These are phyloP conservation scores for Pseudorasbora parva DNA, from an alignment of 2,113 vertebrate genomes.

Conservation along the genomic window DNA sequence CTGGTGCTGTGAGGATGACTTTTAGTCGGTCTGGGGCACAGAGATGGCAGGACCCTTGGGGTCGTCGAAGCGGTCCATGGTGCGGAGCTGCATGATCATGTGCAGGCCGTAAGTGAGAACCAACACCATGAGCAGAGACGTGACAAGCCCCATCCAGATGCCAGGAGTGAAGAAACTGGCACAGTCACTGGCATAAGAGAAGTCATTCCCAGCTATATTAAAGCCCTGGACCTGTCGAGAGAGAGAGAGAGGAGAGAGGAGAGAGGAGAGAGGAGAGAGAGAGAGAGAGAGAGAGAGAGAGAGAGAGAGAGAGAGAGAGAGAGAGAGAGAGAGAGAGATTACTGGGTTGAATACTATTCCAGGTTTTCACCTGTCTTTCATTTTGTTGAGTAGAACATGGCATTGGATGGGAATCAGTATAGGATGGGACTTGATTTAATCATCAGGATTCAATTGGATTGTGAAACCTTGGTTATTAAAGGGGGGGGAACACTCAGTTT, in stretches of 20 bases:
- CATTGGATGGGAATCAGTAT: not conserved
- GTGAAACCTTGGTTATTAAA: too few relatives aligned
- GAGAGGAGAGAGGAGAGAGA: too few relatives aligned
- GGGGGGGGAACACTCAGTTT: too few relatives aligned
- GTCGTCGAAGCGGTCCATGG: conserved; percentile 89
- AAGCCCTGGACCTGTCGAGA: conserved; percentile 89
- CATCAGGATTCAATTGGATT: not conserved
- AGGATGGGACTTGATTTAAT: not conserved
- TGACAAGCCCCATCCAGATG: conserved; percentile 88
- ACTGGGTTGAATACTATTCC: not conserved
- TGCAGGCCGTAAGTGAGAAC: conserved; percentile 90
- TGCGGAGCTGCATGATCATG: conserved; percentile 90
- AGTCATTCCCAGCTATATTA: conserved; percentile 77
- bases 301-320: too few relatives aligned
- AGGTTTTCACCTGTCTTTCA: not conserved
- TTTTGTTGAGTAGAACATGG: not conserved
- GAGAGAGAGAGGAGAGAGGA: too few relatives aligned
- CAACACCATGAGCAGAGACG: conserved; percentile 87
- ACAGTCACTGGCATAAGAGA: conserved; percentile 89
- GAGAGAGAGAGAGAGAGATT: too few relatives aligned
- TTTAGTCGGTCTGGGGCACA: conserved; percentile 72
- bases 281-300: too few relatives aligned
- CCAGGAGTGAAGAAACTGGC: conserved; percentile 85
- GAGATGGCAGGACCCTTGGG: conserved; percentile 79
- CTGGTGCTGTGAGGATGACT: not conserved